Base-by-base conservation (phyloP, 2,888 invertebrate species). In the Aethes cnicana region DNA sequence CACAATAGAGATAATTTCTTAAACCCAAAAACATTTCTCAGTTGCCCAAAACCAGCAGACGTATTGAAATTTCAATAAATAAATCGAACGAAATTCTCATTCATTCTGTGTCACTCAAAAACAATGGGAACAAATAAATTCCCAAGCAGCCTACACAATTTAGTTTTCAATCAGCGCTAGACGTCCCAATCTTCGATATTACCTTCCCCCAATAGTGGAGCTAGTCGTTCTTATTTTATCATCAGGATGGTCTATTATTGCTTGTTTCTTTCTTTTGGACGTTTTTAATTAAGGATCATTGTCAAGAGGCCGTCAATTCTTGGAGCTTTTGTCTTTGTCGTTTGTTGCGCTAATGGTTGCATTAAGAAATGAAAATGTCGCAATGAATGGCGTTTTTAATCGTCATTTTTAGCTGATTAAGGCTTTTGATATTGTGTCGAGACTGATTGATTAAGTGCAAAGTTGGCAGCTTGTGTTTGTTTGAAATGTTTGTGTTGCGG, bases 221-320 rank as follows among this genome's bases (percentile, higher is more conserved):
- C n/a, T n/a, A n/a, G n/a, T n/a, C n/a, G n/a, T n/a, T n/a, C n/a
- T n/a, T n/a, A n/a, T n/a, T n/a, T n/a, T n/a, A n/a, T n/a, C n/a
- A n/a, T n/a, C n/a, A n/a, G n/a, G n/a, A n/a, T n/a, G n/a, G n/a
- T n/a, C n/a, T n/a, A n/a, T n/a, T n/a, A n/a, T n/a, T n/a, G n/a
- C n/a, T n/a, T n/a, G n/a, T n/a, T n/a, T n/a, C n/a, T n/a, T n/a
- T n/a, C n/a, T n/a, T n/a, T n/a, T n/a, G 74, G 79, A 82, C 73
- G 79, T 81, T 83, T 87, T 86, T 85, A 86, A 87, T 86, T 85
- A 86, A 82, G 84, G 79, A 83, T 82, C 71, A 72, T 78, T 77
- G 79, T 78, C 60, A 33, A 20, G 44, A 25, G 46, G 73, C 81
- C 73, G 72, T 78, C 77, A 79, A 76, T 78, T 75, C 73, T 76